Base-by-base conservation (phyloP, 1,140 invertebrate species). In the Drosophila kepulauana region DNA sequence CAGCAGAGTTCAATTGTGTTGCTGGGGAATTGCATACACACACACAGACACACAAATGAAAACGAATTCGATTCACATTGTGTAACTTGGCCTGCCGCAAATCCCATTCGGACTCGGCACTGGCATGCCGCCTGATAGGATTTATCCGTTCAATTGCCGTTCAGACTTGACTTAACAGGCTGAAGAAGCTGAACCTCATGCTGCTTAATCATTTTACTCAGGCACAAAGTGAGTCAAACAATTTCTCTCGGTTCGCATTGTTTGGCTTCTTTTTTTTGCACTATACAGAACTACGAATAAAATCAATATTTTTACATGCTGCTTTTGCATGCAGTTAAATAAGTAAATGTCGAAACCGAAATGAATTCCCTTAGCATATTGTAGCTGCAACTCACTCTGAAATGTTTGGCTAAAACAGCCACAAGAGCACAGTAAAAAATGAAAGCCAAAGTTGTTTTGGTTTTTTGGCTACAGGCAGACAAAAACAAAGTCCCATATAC, bases 251-350 rank as follows among this genome's bases (percentile, higher is more conserved):
- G 33, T 48, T 73, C 7, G 30, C 57, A 46, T 51, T 63, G 58
- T 79, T 52, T 48, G 70, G 33, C 7, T 33, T 33, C 7, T 33
- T 41, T 11, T 41, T 41, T 16, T 30, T 38, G 7, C 30, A 6
- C 30, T 62, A 38, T 25, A 3, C 28, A 63, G 46, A 67, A 52
- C 35, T 48, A 41, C 62, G 30, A 16, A 54, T 43, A 81, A 75
- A 89, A 89, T 88, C 84, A 87, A 88, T 88, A 88, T 89, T 84
- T 89, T 84, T 78, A 75, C 69, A 64, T 72, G 59, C 63, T 72
- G 58, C 54, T 75, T 30, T 68, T 74, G 77, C 54, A 33, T 72
- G 67, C 73, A 80, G 80, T 72, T 75, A 84, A 84, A 88, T 88
- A 78, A 81, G 48, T 67, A 80, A 78, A 77, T 77, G 79, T 70